Evolutionary conservation across 2,888 invertebrate genomes (phyloP).

Genomic region (Chironomus tentans): DNA sequence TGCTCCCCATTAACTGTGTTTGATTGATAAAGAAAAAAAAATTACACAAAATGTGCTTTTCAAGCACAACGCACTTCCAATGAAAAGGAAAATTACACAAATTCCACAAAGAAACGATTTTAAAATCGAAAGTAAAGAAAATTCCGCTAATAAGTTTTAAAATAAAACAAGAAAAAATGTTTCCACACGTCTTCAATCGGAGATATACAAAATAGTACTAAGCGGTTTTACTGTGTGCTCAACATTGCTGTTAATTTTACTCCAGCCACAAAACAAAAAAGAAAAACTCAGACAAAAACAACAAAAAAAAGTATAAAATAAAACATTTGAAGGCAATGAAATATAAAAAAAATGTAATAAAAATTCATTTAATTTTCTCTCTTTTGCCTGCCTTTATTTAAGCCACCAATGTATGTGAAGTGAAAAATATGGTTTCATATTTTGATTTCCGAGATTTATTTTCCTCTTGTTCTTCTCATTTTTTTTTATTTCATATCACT

Average conservation of each 20-base stretch:
- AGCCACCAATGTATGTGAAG: not conserved
- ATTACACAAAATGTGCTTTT: too few relatives aligned
- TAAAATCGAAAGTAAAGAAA: not conserved
- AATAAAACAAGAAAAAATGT: not conserved
- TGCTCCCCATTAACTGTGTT: too few relatives aligned
- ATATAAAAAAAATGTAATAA: not conserved
- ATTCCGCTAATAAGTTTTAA: not conserved
- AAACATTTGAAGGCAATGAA: constrained; percentile 20
- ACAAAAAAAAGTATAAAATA: not conserved
- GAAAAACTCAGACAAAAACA: not conserved
- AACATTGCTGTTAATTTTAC: constrained; percentile 3
- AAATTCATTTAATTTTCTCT: constrained; percentile 16
- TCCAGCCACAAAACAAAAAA: not conserved
- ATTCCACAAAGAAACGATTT: not conserved
- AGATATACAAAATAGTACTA: constrained; percentile 4
- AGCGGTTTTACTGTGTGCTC: not conserved
- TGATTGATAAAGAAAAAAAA: too few relatives aligned
- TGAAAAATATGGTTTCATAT: too few relatives aligned
- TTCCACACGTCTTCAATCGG: not conserved
- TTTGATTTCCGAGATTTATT: too few relatives aligned
- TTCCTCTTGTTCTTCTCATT: not conserved
- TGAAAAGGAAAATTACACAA: too few relatives aligned
- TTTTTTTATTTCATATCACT: too few relatives aligned
- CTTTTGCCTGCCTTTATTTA: not conserved
- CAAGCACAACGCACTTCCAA: too few relatives aligned